These are phyloP conservation scores for Gymnothorax reevesii DNA, from an alignment of 2,797 vertebrate species.

Conservation along the genomic window DNA sequence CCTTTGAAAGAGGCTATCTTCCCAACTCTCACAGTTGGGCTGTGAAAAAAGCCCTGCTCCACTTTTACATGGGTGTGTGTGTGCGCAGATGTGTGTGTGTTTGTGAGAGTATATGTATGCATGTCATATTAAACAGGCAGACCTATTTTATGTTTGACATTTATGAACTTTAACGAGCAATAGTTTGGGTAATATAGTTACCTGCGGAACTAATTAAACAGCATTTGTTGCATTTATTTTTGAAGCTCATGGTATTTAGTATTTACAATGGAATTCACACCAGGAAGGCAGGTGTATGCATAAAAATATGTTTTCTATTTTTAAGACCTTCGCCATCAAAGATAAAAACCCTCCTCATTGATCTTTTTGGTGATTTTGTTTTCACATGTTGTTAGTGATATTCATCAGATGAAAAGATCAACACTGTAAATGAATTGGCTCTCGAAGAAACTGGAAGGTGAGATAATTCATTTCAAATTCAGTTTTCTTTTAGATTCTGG, in stretches of 20 bases:
- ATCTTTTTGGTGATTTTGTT: not conserved
- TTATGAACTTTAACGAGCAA: not conserved
- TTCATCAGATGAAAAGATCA: not conserved
- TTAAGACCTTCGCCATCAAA: not conserved
- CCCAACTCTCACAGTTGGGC: not conserved
- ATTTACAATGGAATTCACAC: not conserved
- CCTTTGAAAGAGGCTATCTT: not conserved
- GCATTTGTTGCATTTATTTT: not conserved
- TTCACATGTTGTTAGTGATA: not conserved
- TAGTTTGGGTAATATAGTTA: not conserved
- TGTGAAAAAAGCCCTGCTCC: not conserved
- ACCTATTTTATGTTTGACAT: not conserved
- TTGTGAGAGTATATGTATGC: not conserved
- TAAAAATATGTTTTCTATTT: not conserved
- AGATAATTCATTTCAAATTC: not conserved
- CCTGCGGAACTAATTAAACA: not conserved
- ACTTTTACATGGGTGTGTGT: not conserved
- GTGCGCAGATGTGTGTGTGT: too few relatives aligned
- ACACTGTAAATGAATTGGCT: not conserved
- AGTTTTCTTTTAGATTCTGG: not conserved
- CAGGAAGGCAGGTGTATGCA: not conserved
- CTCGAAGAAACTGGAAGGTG: not conserved
- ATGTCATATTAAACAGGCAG: not conserved
- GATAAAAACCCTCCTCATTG: not conserved
- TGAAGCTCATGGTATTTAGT: not conserved